These are phyloP conservation scores for Pimpla rufipes DNA, from an alignment of 2,888 invertebrate species.

Conservation along the genomic window DNA sequence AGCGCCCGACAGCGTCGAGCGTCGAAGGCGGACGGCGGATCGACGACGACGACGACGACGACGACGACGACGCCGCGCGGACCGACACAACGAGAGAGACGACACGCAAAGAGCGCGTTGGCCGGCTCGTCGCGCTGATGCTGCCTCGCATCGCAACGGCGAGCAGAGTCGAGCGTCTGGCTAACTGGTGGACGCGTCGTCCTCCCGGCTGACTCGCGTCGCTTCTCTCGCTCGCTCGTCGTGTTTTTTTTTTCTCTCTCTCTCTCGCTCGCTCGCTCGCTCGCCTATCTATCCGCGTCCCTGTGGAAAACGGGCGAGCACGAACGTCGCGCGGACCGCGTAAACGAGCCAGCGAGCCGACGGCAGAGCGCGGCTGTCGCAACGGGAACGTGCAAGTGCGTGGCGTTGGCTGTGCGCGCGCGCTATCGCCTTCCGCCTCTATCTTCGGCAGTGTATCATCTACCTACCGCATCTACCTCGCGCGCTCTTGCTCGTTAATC, in stretches of 20 bases:
- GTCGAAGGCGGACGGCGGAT: constrained; percentile 56
- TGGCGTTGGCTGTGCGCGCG: constrained; percentile 16
- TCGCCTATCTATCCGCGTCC: constrained; percentile 3
- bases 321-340: constrained; percentile 50
- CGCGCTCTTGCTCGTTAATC: constrained; percentile 1
- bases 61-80: constrained; percentile 61
- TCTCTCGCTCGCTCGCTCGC: constrained; percentile 49
- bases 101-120: constrained; percentile 53
- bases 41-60: too few species aligned
- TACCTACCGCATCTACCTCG: neutral
- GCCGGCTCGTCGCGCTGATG: constrained; percentile 31
- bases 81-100: constrained; percentile 50
- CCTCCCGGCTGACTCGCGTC: constrained; percentile 58
- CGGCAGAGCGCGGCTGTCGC: constrained; percentile 63
- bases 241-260: constrained; percentile 47
- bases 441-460: neutral
- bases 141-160: constrained; percentile 38
- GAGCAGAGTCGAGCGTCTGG: constrained; percentile 23
- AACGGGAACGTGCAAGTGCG: constrained; percentile 35
- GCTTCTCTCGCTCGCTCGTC: constrained; percentile 50
- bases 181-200: constrained; percentile 32
- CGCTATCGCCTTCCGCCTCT: constrained; percentile 23
- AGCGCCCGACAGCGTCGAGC: constrained; percentile 31
- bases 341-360: constrained; percentile 60
- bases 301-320: too few species aligned